Evolutionary conservation across 2,797 vertebrate species (phyloP).

Genomic region (Acrocephalus scirpaceus): DNA sequence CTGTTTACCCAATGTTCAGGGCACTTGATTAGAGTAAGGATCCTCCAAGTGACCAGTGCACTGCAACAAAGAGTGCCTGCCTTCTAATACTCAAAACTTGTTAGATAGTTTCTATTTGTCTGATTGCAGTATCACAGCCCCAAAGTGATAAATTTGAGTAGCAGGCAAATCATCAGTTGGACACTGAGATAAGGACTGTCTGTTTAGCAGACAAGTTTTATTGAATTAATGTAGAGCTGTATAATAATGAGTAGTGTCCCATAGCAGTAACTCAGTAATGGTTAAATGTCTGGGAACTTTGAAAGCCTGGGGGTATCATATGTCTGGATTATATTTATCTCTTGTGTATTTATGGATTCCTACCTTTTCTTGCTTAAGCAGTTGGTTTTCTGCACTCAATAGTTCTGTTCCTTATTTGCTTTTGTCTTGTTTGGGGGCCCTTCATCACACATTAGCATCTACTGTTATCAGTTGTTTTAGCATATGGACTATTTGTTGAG

Average conservation of each 20-base stretch:
- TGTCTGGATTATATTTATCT: not conserved
- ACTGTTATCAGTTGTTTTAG: not conserved
- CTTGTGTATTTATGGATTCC: not conserved
- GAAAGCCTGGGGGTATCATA: not conserved
- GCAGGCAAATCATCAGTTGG: not conserved
- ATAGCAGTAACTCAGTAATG: not conserved
- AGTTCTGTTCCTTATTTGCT: not conserved
- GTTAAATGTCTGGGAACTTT: not conserved
- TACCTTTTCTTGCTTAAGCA: not conserved
- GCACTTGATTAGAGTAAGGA: not conserved
- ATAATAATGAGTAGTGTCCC: not conserved
- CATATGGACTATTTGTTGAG: not conserved
- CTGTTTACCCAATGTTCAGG: rapidly evolving
- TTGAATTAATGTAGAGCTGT: not conserved
- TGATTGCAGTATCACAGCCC: not conserved
- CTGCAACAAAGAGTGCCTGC: not conserved
- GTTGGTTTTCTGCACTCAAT: not conserved
- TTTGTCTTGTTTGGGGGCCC: not conserved
- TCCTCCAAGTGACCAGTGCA: not conserved
- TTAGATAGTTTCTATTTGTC: not conserved
- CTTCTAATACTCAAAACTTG: not conserved
- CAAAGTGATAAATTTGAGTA: not conserved
- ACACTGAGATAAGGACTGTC: not conserved
- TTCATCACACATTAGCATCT: not conserved
- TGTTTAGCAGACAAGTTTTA: not conserved